These are phyloP conservation scores for Odontomyia ornata DNA, from an alignment of 2,888 invertebrate species.

Conservation along the genomic window DNA sequence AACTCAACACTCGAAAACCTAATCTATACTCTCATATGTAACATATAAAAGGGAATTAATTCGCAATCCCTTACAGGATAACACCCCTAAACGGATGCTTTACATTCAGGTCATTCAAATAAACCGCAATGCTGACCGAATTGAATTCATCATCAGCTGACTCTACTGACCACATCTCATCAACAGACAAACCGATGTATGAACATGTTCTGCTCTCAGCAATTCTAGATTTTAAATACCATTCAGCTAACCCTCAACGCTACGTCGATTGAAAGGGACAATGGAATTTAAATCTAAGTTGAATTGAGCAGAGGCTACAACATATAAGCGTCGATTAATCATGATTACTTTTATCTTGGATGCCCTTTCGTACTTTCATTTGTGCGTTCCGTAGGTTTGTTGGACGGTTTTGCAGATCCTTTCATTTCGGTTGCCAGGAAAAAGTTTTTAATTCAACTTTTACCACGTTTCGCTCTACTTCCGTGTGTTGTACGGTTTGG, in stretches of 20 bases:
- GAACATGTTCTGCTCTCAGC: neutral
- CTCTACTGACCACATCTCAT: neutral
- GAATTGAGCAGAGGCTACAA: slow-evolving; percentile 49
- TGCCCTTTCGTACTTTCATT: neutral
- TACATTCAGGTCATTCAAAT: too few relatives aligned
- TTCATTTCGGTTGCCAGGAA: neutral
- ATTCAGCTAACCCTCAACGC: slow-evolving; percentile 3
- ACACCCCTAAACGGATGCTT: too few relatives aligned
- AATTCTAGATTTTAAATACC: slow-evolving; percentile 23
- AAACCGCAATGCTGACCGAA: neutral
- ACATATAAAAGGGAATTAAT: too few relatives aligned
- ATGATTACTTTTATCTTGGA: slow-evolving; percentile 56
- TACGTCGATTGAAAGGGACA: slow-evolving; percentile 3
- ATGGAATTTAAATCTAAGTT: slow-evolving; percentile 4
- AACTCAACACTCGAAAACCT: too few relatives aligned
- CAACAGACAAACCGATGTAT: neutral
- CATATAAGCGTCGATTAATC: slow-evolving; percentile 63
- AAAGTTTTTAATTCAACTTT: slow-evolving; percentile 22
- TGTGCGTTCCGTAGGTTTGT: too few relatives aligned
- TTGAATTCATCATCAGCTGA: slow-evolving; percentile 19
- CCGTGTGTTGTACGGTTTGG: slow-evolving; percentile 22
- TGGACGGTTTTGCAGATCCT: too few relatives aligned
- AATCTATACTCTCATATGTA: too few relatives aligned
- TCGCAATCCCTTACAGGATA: too few relatives aligned
- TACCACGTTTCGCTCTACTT: slow-evolving; percentile 3